These are phyloP conservation scores for Tiphia femorata DNA, from an alignment of 2,888 invertebrate species.

Conservation along the genomic window DNA sequence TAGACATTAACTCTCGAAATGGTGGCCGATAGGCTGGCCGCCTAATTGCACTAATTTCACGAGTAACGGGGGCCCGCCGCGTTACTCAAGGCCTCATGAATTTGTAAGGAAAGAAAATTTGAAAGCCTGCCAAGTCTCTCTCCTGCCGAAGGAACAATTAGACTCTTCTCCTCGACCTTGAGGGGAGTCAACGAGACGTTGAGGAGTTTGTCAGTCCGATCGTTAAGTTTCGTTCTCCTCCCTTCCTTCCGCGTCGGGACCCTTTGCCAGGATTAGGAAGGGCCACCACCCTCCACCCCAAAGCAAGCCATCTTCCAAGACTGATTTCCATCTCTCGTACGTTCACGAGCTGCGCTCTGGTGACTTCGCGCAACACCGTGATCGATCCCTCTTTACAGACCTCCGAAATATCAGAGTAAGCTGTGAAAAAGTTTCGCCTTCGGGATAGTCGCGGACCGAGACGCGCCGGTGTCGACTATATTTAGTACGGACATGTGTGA, in stretches of 20 bases:
- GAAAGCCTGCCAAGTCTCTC: conserved; percentile 34
- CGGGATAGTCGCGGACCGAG: no score
- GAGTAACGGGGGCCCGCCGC: conserved; percentile 9
- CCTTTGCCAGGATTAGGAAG: conserved; percentile 33
- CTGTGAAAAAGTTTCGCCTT: no score
- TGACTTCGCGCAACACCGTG: no score
- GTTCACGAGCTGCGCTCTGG: no score
- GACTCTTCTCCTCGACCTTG: conserved; percentile 42
- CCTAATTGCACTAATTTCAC: conserved; percentile 39
- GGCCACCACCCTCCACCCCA: no score
- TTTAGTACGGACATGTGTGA: conserved; percentile 57
- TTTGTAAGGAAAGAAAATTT: conserved; percentile 43
- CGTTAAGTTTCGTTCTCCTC: conserved; percentile 37
- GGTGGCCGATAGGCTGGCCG: no score
- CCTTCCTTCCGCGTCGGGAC: conserved; percentile 12
- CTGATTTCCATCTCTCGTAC: no score
- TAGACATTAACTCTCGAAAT: no score
- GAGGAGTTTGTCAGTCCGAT: conserved; percentile 40
- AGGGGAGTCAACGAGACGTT: conserved; percentile 42
- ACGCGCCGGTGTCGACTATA: conserved; percentile 41
- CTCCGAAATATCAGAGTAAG: no score
- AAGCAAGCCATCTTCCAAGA: no score
- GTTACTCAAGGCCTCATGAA: conserved; percentile 36
- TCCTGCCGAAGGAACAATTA: conserved; percentile 39
- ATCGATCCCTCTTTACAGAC: no score